Evolutionary conservation across 2,113 vertebrate genomes (phyloP), one percentile per base, ranked within the genome.

Genomic region (Ellobius talpinus): DNA sequence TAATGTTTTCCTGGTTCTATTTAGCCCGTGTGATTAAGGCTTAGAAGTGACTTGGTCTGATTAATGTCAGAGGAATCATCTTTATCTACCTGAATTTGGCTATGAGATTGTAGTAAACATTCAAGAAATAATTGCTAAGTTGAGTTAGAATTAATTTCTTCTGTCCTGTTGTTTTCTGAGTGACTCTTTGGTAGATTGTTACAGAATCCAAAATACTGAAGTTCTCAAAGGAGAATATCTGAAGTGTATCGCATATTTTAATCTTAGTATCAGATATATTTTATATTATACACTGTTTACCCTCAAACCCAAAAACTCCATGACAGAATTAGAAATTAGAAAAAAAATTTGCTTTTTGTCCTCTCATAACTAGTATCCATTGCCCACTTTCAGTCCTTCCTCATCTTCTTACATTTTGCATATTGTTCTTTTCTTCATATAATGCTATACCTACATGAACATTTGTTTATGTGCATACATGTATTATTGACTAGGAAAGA

Each of bases 81-180:
- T 66, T 88, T 89, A 87, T 90, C 39, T 87, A 42, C 39, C 7
- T 95, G n/a, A 31, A 26, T 76, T 96, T 33, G 78, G 31, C 14
- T 87, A 24, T 92, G 72, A 47, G 24, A 86, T 89, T 42, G 47
- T 91, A 70, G 50, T 47, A 91, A 70, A 31, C 73, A 91, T 85
- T 88, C 47, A 91, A 77, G 74, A 91, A 65, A 61, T 89, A 63
- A 89, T 82, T 84, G 17, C 78, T 86, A 78, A 66, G 26, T 96
- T 84, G 24, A 26, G 93, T 95, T 82, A 91, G 52, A 76, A 91
- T 87, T 87, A 70, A 73, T 45, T 79, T 7, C n/a, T 42, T 9
- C 63, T 17, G 81, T 0, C 36, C 36, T 55, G 10, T 50, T 68
- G 36, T 89, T 93, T 93, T 93, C 65, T 96, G 58, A 87, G n/a